Conservation (phyloP, 2,797 vertebrate species). For the Hemibagrus guttatus region DNA sequence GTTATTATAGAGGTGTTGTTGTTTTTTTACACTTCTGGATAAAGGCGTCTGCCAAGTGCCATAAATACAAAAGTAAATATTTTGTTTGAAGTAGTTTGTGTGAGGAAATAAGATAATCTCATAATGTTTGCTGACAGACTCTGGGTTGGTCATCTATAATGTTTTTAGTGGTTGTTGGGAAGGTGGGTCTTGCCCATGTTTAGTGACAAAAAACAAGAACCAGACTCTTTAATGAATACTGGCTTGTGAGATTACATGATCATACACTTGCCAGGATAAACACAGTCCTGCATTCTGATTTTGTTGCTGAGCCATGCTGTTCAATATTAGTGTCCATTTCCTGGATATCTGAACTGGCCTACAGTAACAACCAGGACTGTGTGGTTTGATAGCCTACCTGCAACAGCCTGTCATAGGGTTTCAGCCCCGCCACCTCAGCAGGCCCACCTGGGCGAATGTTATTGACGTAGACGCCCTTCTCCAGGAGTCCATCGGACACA, state of each 20-base stretch:
- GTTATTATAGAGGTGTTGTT: background rate
- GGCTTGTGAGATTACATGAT: background rate
- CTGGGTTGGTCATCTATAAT: background rate
- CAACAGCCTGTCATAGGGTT: constrained; percentile 89
- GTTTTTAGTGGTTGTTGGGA: background rate
- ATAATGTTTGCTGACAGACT: background rate
- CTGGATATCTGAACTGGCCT: too few species aligned
- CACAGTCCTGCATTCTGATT: background rate
- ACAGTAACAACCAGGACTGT: background rate
- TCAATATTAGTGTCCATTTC: background rate
- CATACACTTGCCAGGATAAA: background rate
- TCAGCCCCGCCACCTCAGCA: constrained; percentile 86
- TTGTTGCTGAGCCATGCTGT: background rate
- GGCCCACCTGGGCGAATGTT: constrained; percentile 90
- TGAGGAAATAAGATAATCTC: background rate
- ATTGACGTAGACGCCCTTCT: constrained; percentile 96
- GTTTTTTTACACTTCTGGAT: too few species aligned
- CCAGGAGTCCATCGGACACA: constrained; percentile 91
- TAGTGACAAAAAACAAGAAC: background rate
- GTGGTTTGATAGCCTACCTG: constrained; percentile 77
- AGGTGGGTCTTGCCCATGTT: background rate
- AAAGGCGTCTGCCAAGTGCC: too few species aligned
- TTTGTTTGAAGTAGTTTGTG: background rate
- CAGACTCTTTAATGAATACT: background rate
- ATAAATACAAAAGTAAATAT: too few species aligned